Percentiles rank a stretch among this genome's conserved stretches.
These are phyloP conservation scores for Nomada flava DNA, from an alignment of 2,888 invertebrate genomes.

Conservation along the genomic window DNA sequence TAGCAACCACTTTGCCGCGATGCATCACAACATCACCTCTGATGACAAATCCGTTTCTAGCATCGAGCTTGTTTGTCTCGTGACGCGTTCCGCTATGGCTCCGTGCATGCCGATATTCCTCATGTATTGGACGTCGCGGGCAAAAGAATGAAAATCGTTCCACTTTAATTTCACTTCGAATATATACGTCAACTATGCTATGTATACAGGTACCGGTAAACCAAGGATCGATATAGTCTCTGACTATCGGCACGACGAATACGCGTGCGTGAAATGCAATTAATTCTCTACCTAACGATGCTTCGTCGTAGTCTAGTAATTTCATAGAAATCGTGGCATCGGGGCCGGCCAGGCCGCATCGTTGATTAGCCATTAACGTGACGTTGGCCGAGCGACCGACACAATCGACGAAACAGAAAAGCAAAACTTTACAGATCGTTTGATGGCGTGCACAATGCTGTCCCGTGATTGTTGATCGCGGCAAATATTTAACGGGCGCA, in stretches of 20 bases:
- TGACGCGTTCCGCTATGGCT: not conserved
- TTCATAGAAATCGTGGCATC: slow-evolving; percentile 59
- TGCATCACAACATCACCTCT: slow-evolving; percentile 61
- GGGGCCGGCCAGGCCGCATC: slow-evolving; percentile 32
- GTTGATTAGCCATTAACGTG: slow-evolving; percentile 60
- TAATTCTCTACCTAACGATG: slow-evolving; percentile 47
- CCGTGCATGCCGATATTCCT: slow-evolving; percentile 19
- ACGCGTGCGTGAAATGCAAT: slow-evolving; percentile 45
- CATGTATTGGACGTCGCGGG: not conserved
- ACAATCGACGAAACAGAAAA: slow-evolving; percentile 10
- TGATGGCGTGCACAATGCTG: not conserved
- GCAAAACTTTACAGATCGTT: not conserved
- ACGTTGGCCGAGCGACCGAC: not conserved
- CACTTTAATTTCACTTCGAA: too few relatives aligned
- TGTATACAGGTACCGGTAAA: too few relatives aligned
- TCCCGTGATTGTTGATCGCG: slow-evolving; percentile 65
- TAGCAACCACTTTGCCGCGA: slow-evolving; percentile 64
- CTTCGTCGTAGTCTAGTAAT: slow-evolving; percentile 44
- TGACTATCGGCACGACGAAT: slow-evolving; percentile 55
- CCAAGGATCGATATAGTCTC: slow-evolving; percentile 33
- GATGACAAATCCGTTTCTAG: slow-evolving; percentile 65
- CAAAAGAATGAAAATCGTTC: too few relatives aligned
- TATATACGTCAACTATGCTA: too few relatives aligned
- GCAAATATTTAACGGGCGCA: slow-evolving; percentile 70
- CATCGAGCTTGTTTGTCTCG: slow-evolving; percentile 58